Evolutionary conservation across 2,113 vertebrate genomes (phyloP), one percentile per base, ranked within the genome.

Genomic region (Poeciliopsis retropinna): DNA sequence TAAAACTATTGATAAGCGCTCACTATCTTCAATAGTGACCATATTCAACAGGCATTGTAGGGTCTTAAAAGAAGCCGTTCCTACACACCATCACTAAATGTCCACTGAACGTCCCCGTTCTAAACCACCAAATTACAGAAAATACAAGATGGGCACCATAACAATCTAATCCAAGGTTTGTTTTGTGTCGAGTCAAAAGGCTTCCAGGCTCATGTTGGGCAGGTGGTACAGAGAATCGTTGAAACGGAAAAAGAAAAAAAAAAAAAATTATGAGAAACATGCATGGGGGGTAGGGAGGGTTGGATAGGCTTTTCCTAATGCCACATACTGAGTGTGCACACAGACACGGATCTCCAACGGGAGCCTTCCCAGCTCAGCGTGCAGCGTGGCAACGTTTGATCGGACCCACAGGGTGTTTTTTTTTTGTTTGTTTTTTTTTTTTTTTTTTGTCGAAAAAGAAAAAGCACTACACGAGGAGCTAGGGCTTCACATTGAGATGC

Each of bases 271-370:
- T 90, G 90, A 92, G 86, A 92, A 93, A 92, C 92, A 93, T 93
- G 92, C 92, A 93, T 88, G 90, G 89, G 51, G 25, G 22, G 25
- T 8, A 25, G 17, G 25, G 51, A 47, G 39, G 39, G 39, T 41
- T 41, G 39, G 91, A 87, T 88, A 89, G 89, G 90, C 88, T 89
- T 92, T 57, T 93, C 91, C 91, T 91, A 92, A 93, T 91, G 91
- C 92, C 92, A 92, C 90, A 91, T 90, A 92, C 88, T 88, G 90
- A 90, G 88, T 93, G 92, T 87, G 90, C 89, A 90, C 91, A 93
- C 89, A 86, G 89, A 93, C 81, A 89, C 84, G 88, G 83, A 88
- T 79, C 88, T 87, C 86, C 75, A 72, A 75, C 44, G 87, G 82
- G 71, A 88, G 51, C 85, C 91, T 88, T 73, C 84, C 80, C 78